A percentile compares a stretch with the other conserved stretches of the same genome.
Conservation (phyloP, 2,113 vertebrate species). For the Ploceus nigricollis region DNA sequence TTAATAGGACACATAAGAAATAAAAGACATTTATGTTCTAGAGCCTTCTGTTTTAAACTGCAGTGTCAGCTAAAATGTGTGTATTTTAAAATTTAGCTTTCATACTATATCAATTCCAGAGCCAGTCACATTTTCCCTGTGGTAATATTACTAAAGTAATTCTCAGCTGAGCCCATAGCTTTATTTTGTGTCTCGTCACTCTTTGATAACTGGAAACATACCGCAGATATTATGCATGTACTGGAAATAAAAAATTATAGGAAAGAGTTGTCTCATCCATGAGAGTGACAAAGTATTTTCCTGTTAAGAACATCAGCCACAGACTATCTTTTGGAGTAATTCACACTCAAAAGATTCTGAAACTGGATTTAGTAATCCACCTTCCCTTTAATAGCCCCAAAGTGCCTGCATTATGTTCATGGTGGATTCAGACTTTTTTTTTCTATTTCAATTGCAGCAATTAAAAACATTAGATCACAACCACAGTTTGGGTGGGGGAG, state of each 20-base stretch:
- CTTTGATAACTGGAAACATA: neutral
- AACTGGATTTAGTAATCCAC: neutral
- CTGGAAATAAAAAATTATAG: neutral
- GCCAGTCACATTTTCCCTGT: neutral
- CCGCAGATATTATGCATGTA: neutral
- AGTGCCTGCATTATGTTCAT: neutral
- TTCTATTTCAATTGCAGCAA: neutral
- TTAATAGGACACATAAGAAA: neutral
- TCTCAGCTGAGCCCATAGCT: neutral
- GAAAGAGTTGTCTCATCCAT: neutral
- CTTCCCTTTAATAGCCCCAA: neutral
- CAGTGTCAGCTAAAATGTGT: neutral
- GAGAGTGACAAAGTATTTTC: neutral
- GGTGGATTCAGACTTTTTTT: neutral
- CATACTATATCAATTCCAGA: neutral
- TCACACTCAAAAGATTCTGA: neutral
- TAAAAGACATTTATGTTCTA: neutral
- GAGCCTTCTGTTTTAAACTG: neutral
- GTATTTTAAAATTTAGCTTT: conserved; percentile 21
- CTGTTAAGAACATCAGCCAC: neutral
- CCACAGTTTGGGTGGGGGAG: neutral
- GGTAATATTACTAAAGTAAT: neutral
- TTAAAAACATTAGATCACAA: neutral
- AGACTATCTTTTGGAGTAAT: neutral
- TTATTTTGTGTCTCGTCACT: neutral